Evolutionary conservation across 2,797 vertebrate species (phyloP).

Genomic region (Coccyzus lansbergi): DNA sequence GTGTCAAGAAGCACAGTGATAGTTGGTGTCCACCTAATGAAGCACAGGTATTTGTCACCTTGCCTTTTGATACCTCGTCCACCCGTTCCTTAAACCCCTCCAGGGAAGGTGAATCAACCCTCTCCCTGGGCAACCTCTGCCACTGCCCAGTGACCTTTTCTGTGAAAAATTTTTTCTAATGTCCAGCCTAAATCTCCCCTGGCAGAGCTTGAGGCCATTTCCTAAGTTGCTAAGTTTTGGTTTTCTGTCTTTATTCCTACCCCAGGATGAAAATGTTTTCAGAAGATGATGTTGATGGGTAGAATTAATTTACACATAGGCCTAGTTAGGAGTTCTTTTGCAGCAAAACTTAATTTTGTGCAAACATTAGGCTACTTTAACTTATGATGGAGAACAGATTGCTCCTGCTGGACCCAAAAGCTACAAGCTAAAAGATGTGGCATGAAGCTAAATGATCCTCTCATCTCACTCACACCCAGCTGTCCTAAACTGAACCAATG

Average conservation of each 20-base stretch:
- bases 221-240: neutral
- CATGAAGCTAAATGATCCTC: neutral
- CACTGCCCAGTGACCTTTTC: no score
- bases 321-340: neutral
- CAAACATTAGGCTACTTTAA: neutral
- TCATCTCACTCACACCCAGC: neutral
- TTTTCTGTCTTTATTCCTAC: neutral
- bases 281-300: neutral
- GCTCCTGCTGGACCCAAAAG: neutral
- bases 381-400: neutral
- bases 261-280: neutral
- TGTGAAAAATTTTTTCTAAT: no score
- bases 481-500: neutral
- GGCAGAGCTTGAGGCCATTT: no score
- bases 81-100: no score
- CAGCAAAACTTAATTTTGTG: neutral
- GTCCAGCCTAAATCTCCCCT: no score
- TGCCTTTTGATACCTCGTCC: slow-evolving; percentile 15
- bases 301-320: neutral
- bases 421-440: neutral
- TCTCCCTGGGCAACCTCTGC: no score
- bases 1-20: slow-evolving; percentile 10
- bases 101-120: no score
- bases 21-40: neutral
- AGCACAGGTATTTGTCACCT: slow-evolving; percentile 3